Base-by-base conservation (phyloP, 2,888 invertebrate genomes). In the Hybos culiciformis region DNA sequence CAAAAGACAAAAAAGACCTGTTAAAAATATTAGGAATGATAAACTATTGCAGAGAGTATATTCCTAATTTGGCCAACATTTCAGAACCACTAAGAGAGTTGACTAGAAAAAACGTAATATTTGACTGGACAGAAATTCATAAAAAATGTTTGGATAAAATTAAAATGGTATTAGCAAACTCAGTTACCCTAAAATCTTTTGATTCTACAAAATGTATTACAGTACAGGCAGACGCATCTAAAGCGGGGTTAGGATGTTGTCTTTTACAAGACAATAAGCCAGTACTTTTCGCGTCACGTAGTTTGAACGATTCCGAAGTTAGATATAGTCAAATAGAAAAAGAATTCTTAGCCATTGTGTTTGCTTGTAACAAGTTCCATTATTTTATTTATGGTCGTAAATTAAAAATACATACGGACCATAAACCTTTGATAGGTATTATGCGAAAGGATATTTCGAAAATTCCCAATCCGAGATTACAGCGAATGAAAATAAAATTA, bases 321-420 rank as follows among this genome's bases (percentile, higher is more conserved):
- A 37, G 29, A 18, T 50, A 50, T 41, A 37, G 45, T n/a, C 47
- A 51, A 26, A 50, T 49, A 11, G 50, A 50, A 39, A 50, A 50
- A 34, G 46, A 54, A 40, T 29, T 53, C 3, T 41, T 51, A 20
- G 43, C 48, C 9, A 48, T 53, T 12, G 29, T 43, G 2, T 53
- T 48, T 41, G 45, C 46, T 12, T 48, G 48, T 34, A 36, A 44
- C 26, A 44, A 47, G 15, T 51, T 50, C 21, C 46, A 52, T 29
- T 15, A 43, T 24, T 50, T 19, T 26, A 46, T 52, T 21, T 52
- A 49, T 46, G 49, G 50, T 24, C 23, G 42, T 18, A 21, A 45
- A 24, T 33, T 50, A 11, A 37, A 17, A 9, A 23, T 47, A 17
- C 23, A 24, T 7, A 48, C 42, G 17, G 51, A 52, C 39, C 50